Conservation (phyloP, 2,888 invertebrate species). For the Hydrotaea diabolus region DNA sequence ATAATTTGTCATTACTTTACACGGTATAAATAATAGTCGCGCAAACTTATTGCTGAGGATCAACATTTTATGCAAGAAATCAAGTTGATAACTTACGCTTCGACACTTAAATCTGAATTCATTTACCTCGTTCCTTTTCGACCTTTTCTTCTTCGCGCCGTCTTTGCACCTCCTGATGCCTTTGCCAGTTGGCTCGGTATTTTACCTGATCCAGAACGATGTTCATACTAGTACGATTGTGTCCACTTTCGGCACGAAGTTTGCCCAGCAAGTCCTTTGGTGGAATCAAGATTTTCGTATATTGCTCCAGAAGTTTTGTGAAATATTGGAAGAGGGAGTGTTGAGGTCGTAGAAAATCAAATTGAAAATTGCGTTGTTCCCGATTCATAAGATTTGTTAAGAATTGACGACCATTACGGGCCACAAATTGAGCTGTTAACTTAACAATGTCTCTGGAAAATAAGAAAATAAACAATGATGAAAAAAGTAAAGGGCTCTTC, state of each 20-base stretch:
- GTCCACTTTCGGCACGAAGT: slow-evolving; percentile 88
- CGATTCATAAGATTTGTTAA: slow-evolving; percentile 98
- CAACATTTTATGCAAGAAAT: not conserved
- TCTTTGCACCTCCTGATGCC: slow-evolving; percentile 95
- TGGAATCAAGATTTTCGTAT: slow-evolving; percentile 97
- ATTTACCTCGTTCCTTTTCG: slow-evolving; percentile 92
- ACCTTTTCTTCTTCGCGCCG: slow-evolving; percentile 96
- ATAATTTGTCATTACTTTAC: not conserved
- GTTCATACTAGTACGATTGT: slow-evolving; percentile 82
- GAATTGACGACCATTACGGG: slow-evolving; percentile 98
- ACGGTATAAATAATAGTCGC: no score
- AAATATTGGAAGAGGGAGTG: slow-evolving; percentile 99
- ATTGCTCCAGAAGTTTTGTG: slow-evolving; percentile 98
- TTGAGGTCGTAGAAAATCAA: slow-evolving; percentile 98
- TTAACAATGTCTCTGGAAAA: slow-evolving; percentile 94
- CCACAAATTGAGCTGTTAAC: slow-evolving; percentile 99
- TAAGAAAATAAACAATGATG: not conserved
- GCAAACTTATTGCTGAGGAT: no score
- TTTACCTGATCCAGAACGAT: slow-evolving; percentile 92
- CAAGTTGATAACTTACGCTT: no score
- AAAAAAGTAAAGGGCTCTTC: not conserved
- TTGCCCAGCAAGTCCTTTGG: slow-evolving; percentile 93
- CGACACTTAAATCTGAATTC: no score
- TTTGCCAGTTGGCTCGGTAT: slow-evolving; percentile 97
- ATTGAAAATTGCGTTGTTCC: slow-evolving; percentile 98